Evolutionary conservation across 2,113 vertebrate species (phyloP).

Genomic region (Chlorodrepanis virens): DNA sequence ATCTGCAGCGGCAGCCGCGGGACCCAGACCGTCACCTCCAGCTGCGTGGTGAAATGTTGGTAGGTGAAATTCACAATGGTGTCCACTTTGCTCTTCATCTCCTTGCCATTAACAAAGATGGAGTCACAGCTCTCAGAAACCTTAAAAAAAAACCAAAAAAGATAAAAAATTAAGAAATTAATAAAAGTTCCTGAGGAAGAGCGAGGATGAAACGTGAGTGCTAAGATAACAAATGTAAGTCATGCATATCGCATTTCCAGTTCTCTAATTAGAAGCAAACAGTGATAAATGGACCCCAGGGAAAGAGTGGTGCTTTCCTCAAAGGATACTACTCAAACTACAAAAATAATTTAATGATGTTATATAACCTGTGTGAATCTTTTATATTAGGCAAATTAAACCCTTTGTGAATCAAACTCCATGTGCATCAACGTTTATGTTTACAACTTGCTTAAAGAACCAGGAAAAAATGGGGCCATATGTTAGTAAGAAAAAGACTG

Average conservation of each 20-base stretch:
- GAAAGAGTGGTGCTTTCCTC: conserved; percentile 32
- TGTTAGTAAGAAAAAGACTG: conserved; percentile 56
- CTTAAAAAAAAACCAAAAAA: conserved; percentile 44
- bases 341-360: conserved; percentile 51
- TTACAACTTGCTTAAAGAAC: conserved; percentile 45
- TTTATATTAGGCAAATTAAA: conserved; percentile 27
- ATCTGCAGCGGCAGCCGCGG: conserved; percentile 93
- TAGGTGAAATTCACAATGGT: conserved; percentile 91
- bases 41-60: conserved; percentile 86
- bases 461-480: conserved; percentile 40
- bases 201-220: neutral
- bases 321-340: conserved; percentile 20
- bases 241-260: conserved; percentile 19
- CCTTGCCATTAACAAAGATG: conserved; percentile 92
- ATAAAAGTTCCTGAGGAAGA: neutral
- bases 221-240: neutral
- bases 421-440: conserved; percentile 38
- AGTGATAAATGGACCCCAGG: conserved; percentile 50
- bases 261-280: conserved; percentile 60
- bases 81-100: conserved; percentile 89
- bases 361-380: conserved; percentile 40
- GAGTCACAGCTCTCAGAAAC: conserved; percentile 87
- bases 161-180: neutral
- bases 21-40: conserved; percentile 90
- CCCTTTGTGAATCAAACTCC: conserved; percentile 56